A percentile compares a stretch with the other conserved stretches of the same genome.
phyloP scores from a whole-genome alignment of 2,888 invertebrate species.

The Watsonalla cultraria region DNA sequence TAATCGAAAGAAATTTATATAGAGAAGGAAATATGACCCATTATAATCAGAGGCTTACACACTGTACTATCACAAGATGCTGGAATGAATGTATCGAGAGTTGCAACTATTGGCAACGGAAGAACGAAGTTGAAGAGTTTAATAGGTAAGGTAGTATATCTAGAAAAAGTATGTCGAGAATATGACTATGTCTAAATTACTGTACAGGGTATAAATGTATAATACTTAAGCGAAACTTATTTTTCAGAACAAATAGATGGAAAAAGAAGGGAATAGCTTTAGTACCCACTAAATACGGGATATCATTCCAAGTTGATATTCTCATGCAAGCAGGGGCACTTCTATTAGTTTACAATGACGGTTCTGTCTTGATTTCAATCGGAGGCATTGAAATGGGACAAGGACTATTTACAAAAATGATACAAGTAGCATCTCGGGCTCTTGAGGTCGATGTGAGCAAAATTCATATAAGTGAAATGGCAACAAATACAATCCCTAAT shows the following conservation, averaged over 20 bases:
- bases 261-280: conserved; percentile 87
- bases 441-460: conserved; percentile 80
- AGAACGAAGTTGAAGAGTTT: conserved; percentile 80
- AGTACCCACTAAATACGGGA: conserved; percentile 87
- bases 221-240: neutral
- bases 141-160: conserved; percentile 78
- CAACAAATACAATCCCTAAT: conserved; percentile 91
- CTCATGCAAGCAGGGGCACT: conserved; percentile 89
- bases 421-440: conserved; percentile 86
- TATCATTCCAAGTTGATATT: conserved; percentile 82
- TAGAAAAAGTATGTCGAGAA: neutral
- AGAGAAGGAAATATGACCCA: conserved; percentile 87
- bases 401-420: conserved; percentile 93
- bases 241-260: conserved; percentile 82
- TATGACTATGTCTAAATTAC: neutral
- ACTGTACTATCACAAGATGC: conserved; percentile 86
- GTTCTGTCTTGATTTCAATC: conserved; percentile 87
- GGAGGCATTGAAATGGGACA: conserved; percentile 96
- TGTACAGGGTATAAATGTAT: neutral
- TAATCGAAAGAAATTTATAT: conserved; percentile 87
- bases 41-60: conserved; percentile 84
- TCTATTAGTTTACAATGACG: conserved; percentile 86
- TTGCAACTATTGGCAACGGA: conserved; percentile 81
- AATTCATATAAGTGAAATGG: conserved; percentile 86
- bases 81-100: conserved; percentile 86